Evolutionary conservation across 1,140 invertebrate species (phyloP).

Genomic region (Lasioglossum baleicum): DNA sequence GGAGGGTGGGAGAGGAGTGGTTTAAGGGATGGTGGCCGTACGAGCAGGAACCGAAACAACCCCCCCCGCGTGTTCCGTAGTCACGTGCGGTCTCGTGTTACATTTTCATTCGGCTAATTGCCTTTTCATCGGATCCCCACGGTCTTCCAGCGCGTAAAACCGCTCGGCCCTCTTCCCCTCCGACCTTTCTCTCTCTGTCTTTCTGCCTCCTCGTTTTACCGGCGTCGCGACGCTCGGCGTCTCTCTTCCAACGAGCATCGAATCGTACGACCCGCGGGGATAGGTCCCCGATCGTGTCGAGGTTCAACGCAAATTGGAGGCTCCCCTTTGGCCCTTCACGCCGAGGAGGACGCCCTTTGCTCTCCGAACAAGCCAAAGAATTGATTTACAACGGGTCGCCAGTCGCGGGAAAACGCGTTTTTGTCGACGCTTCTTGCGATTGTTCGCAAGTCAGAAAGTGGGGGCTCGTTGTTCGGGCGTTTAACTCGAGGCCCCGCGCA

Average conservation of each 20-base stretch:
- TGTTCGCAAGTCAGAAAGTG: not conserved
- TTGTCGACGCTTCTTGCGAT: not conserved
- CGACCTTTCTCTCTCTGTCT: not conserved
- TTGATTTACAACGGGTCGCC: slow-evolving; percentile 11
- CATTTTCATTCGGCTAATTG: slow-evolving; percentile 80
- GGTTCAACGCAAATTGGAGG: slow-evolving; percentile 58
- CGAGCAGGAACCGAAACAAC: slow-evolving; percentile 12
- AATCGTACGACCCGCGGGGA: slow-evolving; percentile 51
- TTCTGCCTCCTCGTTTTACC: not conserved
- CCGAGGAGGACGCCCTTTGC: slow-evolving; percentile 25
- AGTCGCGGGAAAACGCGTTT: slow-evolving; percentile 21
- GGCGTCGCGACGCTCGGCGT: not conserved
- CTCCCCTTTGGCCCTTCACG: slow-evolving; percentile 27
- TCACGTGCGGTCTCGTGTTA: slow-evolving; percentile 80
- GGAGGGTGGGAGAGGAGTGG: not conserved
- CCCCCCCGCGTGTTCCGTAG: slow-evolving; percentile 60
- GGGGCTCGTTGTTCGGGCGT: not conserved
- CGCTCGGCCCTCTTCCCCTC: not conserved
- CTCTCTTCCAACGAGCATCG: slow-evolving; percentile 50
- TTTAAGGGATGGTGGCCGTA: not conserved
- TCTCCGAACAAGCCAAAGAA: slow-evolving; percentile 6
- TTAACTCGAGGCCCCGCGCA: slow-evolving; percentile 8
- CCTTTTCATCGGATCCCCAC: slow-evolving; percentile 69
- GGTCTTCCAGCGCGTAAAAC: slow-evolving; percentile 34
- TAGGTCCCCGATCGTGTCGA: slow-evolving; percentile 29